Evolutionary conservation across 2,113 vertebrate species (phyloP).

Genomic region (Oncorhynchus nerka): DNA sequence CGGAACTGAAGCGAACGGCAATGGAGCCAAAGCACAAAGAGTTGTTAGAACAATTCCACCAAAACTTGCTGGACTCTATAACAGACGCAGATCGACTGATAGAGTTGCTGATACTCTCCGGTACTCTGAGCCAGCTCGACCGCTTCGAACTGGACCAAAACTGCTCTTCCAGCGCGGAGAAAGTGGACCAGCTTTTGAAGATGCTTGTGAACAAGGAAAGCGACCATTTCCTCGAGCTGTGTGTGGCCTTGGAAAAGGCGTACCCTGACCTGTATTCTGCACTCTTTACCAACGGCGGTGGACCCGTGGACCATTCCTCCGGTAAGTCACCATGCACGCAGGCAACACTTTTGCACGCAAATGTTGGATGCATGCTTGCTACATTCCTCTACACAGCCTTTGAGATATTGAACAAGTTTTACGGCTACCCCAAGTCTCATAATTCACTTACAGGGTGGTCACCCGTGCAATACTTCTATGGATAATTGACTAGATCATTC

Average conservation of each 20-base stretch:
- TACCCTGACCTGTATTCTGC: conserved; percentile 90
- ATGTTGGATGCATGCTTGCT: background rate
- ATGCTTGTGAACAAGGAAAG: conserved; percentile 92
- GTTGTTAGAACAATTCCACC: conserved; percentile 91
- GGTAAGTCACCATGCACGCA: conserved; percentile 62
- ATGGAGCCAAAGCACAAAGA: conserved; percentile 97
- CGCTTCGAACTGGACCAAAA: conserved; percentile 82
- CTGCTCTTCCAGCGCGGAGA: conserved; percentile 79
- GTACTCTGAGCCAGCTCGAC: conserved; percentile 80
- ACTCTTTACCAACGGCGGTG: conserved; percentile 85
- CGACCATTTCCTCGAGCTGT: conserved; percentile 94
- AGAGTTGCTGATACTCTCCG: conserved; percentile 83
- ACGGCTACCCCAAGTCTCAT: too few species aligned
- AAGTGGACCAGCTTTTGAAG: conserved; percentile 91
- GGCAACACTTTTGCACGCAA: background rate
- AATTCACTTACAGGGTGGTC: background rate
- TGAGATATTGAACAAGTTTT: too few species aligned
- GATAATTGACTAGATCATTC: background rate
- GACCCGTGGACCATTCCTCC: conserved; percentile 75
- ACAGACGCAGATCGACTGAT: conserved; percentile 88
- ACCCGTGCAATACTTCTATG: background rate
- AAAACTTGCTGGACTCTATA: conserved; percentile 91
- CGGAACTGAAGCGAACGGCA: conserved; percentile 70
- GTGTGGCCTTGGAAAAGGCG: conserved; percentile 93
- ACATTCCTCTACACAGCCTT: too few species aligned